Conservation (phyloP, 2,113 vertebrate genomes). For the pig (Sus scrofa) region DNA sequence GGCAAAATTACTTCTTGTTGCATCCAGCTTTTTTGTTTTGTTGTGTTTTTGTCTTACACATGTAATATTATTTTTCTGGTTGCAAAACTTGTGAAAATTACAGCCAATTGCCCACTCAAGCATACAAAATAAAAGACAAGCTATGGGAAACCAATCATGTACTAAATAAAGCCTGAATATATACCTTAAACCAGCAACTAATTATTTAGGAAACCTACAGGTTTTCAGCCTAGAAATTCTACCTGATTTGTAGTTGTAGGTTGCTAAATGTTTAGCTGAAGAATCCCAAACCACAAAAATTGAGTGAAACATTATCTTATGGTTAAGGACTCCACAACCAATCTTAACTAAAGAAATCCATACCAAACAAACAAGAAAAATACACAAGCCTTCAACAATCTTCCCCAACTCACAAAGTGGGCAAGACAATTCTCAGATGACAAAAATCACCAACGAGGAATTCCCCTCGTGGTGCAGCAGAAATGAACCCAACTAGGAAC, state of each 20-base stretch:
- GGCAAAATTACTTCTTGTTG: background rate
- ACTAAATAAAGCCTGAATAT: constrained; percentile 71
- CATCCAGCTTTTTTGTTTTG: background rate
- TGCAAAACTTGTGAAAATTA: constrained; percentile 43
- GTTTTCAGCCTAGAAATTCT: constrained; percentile 62
- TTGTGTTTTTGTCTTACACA: constrained; percentile 40
- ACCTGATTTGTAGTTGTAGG: constrained; percentile 56
- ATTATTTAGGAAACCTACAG: constrained; percentile 76
- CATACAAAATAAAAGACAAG: constrained; percentile 27
- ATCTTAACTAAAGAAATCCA: constrained; percentile 36
- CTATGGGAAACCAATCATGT: constrained; percentile 53
- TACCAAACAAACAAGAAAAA: background rate
- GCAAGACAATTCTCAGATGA: background rate
- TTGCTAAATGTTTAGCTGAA: constrained; percentile 67
- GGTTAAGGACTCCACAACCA: constrained; percentile 2
- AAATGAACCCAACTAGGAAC: too few species aligned
- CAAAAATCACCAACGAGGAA: background rate
- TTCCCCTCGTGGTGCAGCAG: too few species aligned
- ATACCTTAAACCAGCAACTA: constrained; percentile 69
- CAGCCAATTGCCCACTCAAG: background rate
- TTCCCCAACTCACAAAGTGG: background rate
- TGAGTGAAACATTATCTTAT: constrained; percentile 55
- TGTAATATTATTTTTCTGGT: constrained; percentile 12
- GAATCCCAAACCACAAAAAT: constrained; percentile 39
- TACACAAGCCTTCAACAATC: background rate